phyloP scores from a whole-genome alignment of 2,888 invertebrate species.

The Phaedon cochleariae region DNA sequence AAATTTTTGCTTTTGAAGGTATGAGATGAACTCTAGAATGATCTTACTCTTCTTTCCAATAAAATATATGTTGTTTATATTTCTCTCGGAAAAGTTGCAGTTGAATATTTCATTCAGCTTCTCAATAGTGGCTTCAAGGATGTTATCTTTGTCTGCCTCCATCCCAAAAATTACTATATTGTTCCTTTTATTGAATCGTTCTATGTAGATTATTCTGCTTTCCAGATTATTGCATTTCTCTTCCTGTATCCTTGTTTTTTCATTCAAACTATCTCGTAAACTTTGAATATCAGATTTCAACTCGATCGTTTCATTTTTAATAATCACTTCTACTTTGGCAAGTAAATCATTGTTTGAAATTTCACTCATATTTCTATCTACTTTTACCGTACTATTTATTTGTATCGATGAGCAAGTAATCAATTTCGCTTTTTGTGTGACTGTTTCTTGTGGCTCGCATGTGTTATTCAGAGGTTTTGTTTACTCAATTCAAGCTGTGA shows the following conservation, averaged over 20 bases:
- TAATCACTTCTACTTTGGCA: too few relatives aligned
- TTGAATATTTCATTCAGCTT: background rate
- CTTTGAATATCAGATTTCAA: background rate
- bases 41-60: slow-evolving; percentile 5
- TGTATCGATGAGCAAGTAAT: too few relatives aligned
- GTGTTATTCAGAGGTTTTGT: too few relatives aligned
- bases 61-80: background rate
- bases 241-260: background rate
- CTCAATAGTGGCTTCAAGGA: background rate
- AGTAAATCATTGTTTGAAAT: too few relatives aligned
- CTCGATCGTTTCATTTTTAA: too few relatives aligned
- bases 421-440: too few relatives aligned
- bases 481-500: too few relatives aligned
- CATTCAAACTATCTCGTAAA: background rate
- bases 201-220: background rate
- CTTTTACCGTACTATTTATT: too few relatives aligned
- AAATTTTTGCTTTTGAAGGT: background rate
- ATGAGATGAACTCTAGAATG: too few relatives aligned
- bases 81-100: background rate
- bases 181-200: slow-evolving; percentile 7
- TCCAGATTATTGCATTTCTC: background rate
- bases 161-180: slow-evolving; percentile 5
- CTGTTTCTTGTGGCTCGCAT: too few relatives aligned
- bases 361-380: too few relatives aligned
- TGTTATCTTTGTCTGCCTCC: background rate